Percentiles rank a stretch among this genome's conserved stretches.
Conservation (phyloP, 2,888 invertebrate genomes). For the Electrophaes corylata region DNA sequence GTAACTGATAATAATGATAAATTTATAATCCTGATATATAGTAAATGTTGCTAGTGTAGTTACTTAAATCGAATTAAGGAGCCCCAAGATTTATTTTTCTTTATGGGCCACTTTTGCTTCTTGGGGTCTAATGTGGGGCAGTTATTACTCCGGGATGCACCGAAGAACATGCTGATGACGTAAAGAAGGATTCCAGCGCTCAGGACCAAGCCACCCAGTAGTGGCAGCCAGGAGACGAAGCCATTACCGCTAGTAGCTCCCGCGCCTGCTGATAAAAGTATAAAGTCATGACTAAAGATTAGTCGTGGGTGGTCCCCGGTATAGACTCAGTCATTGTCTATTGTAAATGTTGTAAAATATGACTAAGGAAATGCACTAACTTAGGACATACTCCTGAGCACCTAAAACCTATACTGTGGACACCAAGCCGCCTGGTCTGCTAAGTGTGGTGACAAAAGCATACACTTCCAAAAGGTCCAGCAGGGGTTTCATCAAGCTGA, state of each 20-base stretch:
- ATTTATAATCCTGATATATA: neutral
- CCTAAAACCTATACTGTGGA: no score
- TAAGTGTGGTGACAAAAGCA: no score
- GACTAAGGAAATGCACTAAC: no score
- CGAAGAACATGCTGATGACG: slow-evolving; percentile 1
- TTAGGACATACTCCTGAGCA: no score
- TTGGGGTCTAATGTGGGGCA: slow-evolving; percentile 12
- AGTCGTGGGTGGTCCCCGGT: no score
- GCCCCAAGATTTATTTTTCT: neutral
- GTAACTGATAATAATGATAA: neutral
- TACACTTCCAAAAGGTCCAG: no score
- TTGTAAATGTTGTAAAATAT: no score
- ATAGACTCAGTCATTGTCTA: no score
- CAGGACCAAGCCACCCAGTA: slow-evolving; percentile 21
- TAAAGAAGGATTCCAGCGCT: slow-evolving; percentile 12
- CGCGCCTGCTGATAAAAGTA: neutral
- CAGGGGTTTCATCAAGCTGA: no score
- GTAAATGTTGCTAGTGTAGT: neutral
- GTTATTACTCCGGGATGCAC: neutral
- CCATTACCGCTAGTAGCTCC: neutral
- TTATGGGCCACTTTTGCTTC: slow-evolving; percentile 6
- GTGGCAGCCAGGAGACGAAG: slow-evolving; percentile 22
- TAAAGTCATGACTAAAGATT: neutral
- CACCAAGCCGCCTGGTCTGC: no score
- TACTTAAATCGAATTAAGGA: neutral